A percentile compares a stretch with the other conserved stretches of the same genome.
Evolutionary conservation across 2,113 vertebrate species (phyloP).

Genomic region (Hydropotes inermis): DNA sequence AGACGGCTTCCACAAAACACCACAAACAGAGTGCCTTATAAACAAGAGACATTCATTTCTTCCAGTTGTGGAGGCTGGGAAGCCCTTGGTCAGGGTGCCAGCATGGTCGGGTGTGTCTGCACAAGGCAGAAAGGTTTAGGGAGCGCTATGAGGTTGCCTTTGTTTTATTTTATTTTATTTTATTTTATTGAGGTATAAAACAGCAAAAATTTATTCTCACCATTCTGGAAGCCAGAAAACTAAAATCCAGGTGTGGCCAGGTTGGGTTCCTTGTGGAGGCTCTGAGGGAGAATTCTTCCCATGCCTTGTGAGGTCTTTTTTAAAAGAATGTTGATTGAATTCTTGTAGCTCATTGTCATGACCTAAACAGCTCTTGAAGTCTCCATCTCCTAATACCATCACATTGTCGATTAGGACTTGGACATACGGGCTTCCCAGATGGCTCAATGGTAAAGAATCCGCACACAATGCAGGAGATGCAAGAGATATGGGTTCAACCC

Average conservation of each 20-base stretch:
- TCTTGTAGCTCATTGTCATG: background rate
- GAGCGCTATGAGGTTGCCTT: background rate
- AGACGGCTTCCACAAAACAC: too few species aligned
- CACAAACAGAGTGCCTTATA: background rate
- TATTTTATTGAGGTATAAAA: background rate
- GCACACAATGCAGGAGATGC: background rate
- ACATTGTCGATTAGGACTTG: background rate
- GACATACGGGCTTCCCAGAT: background rate
- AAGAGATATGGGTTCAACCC: background rate
- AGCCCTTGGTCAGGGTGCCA: background rate
- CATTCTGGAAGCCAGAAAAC: background rate
- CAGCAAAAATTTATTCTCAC: background rate
- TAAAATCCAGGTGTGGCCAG: background rate
- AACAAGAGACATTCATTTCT: background rate
- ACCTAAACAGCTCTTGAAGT: background rate
- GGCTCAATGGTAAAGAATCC: background rate
- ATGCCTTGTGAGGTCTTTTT: background rate
- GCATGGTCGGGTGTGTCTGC: fast-evolving
- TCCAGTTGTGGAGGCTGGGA: background rate
- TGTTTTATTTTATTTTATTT: background rate
- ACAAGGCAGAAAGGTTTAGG: background rate
- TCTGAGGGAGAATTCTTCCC: background rate
- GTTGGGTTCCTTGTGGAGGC: background rate
- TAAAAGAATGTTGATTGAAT: background rate
- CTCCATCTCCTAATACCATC: background rate